Base-by-base conservation (phyloP, 2,797 vertebrate species). In the Thaleichthys pacificus region DNA sequence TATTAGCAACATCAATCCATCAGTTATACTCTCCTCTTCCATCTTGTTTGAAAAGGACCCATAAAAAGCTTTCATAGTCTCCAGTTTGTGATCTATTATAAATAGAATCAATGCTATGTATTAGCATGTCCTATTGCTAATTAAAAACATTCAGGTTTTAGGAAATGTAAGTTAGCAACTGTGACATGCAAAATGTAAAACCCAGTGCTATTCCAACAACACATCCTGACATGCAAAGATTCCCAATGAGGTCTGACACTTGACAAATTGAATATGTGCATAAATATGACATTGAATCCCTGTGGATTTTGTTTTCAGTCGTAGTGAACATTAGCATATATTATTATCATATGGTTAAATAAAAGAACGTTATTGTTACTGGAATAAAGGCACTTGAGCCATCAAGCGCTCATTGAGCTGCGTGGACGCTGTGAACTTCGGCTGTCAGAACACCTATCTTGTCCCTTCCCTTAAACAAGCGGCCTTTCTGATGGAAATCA, bases 401-500 rank as follows among this genome's bases (percentile, higher is more conserved):
- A 77, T 86, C 74, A 74, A 84, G 74, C 71, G 72, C 70, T 80
- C 5, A 30, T 67, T 32, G 71, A 72, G 69, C 57, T 66, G 68
- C 24, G 38, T 64, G 66, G 66, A 78, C 57, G 24, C 15, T 72
- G 67, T 63, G 83, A 72, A 72, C 73, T 80, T 77, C 57, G 62
- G 67, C 49, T 61, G 47, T 30, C 65, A 35, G 57, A 21, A 30
- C 38, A 57, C 51, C 61, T 63, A 60, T 73, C 77, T 77, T n/a
- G 62, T 2, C 24, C 24, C 63, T 38, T 35, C 57, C 65, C 63
- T 80, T 82, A 72, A 73, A 81, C 74, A 82, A 86, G 77, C 30
- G 58, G 74, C 72, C 74, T 87, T 91, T 92, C 70, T 86, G 30
- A 91, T 91, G 89, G 69, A 86, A 89, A 92, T 87, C 60, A 88